Base-by-base conservation (phyloP, 2,113 vertebrate species). In the Alces alces region DNA sequence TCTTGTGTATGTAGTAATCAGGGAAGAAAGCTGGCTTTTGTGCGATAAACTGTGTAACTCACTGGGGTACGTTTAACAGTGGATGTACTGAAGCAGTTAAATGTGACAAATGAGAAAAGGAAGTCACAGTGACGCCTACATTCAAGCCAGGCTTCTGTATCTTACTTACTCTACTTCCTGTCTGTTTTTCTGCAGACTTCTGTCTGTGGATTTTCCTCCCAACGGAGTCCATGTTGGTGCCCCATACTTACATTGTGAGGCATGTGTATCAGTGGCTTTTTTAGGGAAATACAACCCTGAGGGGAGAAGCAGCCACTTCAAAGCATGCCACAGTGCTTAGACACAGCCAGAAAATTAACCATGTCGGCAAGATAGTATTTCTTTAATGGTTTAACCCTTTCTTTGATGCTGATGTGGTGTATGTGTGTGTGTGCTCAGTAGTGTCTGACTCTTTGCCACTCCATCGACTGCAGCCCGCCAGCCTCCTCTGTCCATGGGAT, bases 351-450 rank as follows among this genome's bases (percentile, higher is more conserved):
- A 95, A 98, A 97, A 96, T 93, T 58, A 91, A 89, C 86, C 93
- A 92, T 84, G 92, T 95, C 85, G 2, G n/a, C 27, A 1, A 17
- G 96, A 92, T 66, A 64, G 19, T 97, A 66, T 90, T 95, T 98
- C 95, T 97, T 98, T 97, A 92, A 97, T 98, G 90, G 86, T 16
- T 33, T 96, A 98, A 97, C 94, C 43, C 61, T 79, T 97, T 98
- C 55, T 96, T 73, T 73, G 19, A 73, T 39, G 66, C n/a, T 73
- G 66, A 6, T 70, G 66, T 54, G 52, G 52, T 70, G n/a, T 23
- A 36, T 70, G 33, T 64, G 15, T 2, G 64, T 36, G 9, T 12
- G 64, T 21, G 19, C n/a, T 70, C n/a, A 23, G 66, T 39, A 12
- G 2, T 39, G 5, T 39, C 66, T 39, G 66, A 70, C n/a, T 12